Evolutionary conservation across 1,140 invertebrate genomes (phyloP), one percentile per base, ranked within the genome.

Genomic region (Drosophila persimilis): DNA sequence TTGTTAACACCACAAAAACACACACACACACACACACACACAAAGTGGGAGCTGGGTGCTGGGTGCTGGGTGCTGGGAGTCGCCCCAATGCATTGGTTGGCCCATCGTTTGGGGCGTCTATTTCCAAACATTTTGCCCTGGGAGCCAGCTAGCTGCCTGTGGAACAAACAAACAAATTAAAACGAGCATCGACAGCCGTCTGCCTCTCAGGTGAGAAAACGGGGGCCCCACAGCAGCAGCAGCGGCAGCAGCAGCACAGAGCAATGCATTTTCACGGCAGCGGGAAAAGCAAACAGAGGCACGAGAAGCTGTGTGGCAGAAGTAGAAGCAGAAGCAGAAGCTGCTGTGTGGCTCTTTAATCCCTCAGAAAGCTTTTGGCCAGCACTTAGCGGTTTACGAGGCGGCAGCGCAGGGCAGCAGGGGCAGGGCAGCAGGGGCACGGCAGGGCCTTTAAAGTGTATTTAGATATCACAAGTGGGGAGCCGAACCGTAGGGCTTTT

Each of bases 151-250:
- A 26, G 24, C 46, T 29, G 35, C 35, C 35, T 39, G 35, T 11
- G 81, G 83, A 85, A 81, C 80, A 74, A 76, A 86, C 83, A 86
- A 86, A 86, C 83, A 86, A 86, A 86, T 88, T 86, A 88, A 86
- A 86, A 83, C 74, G 77, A 88, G 78, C 72, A 69, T 81, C 78
- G 83, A 85, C 69, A 26, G 31, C 35, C 24, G 58, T 45, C 26
- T 31, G 41, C 51, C 65, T 35, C 72, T 60, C 83, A 86, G 81
- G 81, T 86, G 81, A 86, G 81, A 86, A 86, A 88, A 71, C 55
- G 83, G 65, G 52, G 35, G 35, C 35, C 31, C 31, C 9, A 26
- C 24, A 26, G 24, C 24, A 26, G 24, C 24, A 24, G 24, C 24
- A 26, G 24, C 24, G 6, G 24, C 24, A 24, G 24, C 24, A 24